Evolutionary conservation across 2,797 vertebrate genomes (phyloP).

Genomic region (Scarus forsteni): DNA sequence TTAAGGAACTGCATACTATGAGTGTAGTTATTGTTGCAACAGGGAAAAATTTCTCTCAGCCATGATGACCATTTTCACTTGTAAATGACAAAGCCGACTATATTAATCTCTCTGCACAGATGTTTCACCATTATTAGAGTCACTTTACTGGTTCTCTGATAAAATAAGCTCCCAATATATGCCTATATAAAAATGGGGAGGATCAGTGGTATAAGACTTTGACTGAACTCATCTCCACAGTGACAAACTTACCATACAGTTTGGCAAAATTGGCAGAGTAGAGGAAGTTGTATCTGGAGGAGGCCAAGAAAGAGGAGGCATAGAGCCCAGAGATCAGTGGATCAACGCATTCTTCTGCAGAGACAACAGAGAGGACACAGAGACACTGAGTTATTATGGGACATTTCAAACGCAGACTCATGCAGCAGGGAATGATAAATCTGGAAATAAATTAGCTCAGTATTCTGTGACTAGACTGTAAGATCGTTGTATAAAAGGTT

Average conservation of each 20-base stretch:
- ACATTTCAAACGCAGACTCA: background rate
- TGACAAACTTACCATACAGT: slow-evolving; percentile 90
- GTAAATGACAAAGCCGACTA: background rate
- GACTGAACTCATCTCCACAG: background rate
- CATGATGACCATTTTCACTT: background rate
- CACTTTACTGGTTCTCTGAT: background rate
- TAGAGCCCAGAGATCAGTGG: slow-evolving; percentile 92
- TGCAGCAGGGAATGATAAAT: slow-evolving; percentile 8
- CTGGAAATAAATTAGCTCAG: no score
- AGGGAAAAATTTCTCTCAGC: background rate
- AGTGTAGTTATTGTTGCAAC: background rate
- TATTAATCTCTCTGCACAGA: background rate
- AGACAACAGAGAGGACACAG: slow-evolving; percentile 20
- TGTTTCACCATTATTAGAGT: background rate
- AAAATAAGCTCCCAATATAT: background rate
- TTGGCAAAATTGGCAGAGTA: slow-evolving; percentile 93
- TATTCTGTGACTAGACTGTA: no score
- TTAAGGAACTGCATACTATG: background rate
- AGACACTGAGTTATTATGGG: background rate
- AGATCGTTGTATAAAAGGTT: no score
- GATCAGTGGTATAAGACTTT: background rate
- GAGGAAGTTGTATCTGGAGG: slow-evolving; percentile 94
- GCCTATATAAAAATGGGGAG: background rate
- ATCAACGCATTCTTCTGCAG: slow-evolving; percentile 85
- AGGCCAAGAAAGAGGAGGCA: slow-evolving; percentile 92